A percentile compares a stretch with the other conserved stretches of the same genome.
phyloP scores from a whole-genome alignment of 2,888 invertebrate species.

The Eilema sororculum region DNA sequence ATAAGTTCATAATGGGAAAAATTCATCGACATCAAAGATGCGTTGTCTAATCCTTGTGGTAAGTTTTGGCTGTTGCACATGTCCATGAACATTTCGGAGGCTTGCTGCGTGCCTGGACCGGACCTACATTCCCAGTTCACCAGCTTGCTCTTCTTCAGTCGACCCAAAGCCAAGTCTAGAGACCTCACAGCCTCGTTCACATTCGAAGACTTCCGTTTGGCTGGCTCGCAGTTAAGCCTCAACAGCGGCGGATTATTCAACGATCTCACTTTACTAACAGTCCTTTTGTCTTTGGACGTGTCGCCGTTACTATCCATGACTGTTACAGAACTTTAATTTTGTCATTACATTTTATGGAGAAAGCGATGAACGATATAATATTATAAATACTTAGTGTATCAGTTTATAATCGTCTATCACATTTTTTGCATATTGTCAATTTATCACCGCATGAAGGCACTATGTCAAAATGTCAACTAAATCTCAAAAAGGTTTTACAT shows the following conservation, averaged over 20 bases:
- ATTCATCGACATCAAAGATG: slow-evolving; percentile 77
- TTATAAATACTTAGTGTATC: slow-evolving; percentile 7
- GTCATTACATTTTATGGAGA: slow-evolving; percentile 45
- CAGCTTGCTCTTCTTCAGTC: slow-evolving; percentile 73
- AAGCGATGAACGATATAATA: slow-evolving; percentile 30
- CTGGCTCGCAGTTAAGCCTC: slow-evolving; percentile 59
- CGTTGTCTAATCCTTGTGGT: slow-evolving; percentile 59
- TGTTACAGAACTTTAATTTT: slow-evolving; percentile 55
- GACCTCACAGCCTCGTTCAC: slow-evolving; percentile 72
- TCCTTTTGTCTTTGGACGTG: slow-evolving; percentile 61
- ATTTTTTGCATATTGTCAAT: slow-evolving; percentile 36
- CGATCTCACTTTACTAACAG: slow-evolving; percentile 66
- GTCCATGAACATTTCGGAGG: slow-evolving; percentile 65
- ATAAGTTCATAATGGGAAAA: slow-evolving; percentile 80
- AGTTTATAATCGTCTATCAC: slow-evolving; percentile 22
- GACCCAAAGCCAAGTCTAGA: slow-evolving; percentile 68
- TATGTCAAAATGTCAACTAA: not conserved
- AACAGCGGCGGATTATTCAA: slow-evolving; percentile 43
- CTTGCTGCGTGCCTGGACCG: slow-evolving; percentile 42
- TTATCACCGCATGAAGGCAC: not conserved
- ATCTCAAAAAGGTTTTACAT: not conserved
- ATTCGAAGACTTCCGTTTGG: slow-evolving; percentile 71
- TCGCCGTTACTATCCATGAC: slow-evolving; percentile 70
- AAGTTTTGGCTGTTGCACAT: slow-evolving; percentile 45
- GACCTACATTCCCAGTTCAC: slow-evolving; percentile 61